Percentiles rank a stretch among this genome's conserved stretches.
Evolutionary conservation across 2,113 vertebrate species (phyloP).

Genomic region (Sprattus sprattus): DNA sequence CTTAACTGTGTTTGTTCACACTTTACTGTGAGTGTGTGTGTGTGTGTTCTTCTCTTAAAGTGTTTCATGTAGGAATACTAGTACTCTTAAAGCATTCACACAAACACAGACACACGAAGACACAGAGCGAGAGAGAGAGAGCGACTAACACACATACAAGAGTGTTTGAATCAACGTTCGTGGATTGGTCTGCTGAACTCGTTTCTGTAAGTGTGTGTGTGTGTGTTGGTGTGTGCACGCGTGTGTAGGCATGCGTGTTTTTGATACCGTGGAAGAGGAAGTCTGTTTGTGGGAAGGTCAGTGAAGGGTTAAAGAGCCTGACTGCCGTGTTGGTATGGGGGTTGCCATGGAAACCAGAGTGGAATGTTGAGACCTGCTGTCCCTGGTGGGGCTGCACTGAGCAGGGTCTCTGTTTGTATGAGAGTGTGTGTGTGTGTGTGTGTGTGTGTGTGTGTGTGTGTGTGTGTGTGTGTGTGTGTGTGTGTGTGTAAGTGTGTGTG

Average conservation of each 20-base stretch:
- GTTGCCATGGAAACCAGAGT: slow-evolving; percentile 76
- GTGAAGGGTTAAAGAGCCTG: slow-evolving; percentile 78
- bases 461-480: no score
- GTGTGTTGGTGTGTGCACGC: slow-evolving; percentile 57
- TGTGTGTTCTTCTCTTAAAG: not conserved
- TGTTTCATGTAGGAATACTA: not conserved
- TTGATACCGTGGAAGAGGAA: slow-evolving; percentile 69
- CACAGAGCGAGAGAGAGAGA: no score
- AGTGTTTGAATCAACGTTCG: not conserved
- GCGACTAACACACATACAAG: not conserved
- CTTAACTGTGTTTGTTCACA: not conserved
- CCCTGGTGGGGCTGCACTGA: slow-evolving; percentile 66
- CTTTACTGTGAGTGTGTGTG: not conserved
- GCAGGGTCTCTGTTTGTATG: slow-evolving; percentile 54
- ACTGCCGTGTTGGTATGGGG: slow-evolving; percentile 72
- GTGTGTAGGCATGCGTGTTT: slow-evolving; percentile 63
- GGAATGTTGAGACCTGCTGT: slow-evolving; percentile 78
- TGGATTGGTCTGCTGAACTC: not conserved
- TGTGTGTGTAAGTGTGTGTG: no score
- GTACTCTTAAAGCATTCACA: not conserved
- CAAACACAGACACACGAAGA: not conserved
- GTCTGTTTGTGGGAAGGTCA: slow-evolving; percentile 68
- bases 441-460: slow-evolving; percentile 44
- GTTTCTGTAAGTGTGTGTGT: not conserved
- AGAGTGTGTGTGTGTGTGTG: not conserved